Evolutionary conservation across 2,113 vertebrate genomes (phyloP), one percentile per base, ranked within the genome.

Genomic region (Corydoras sp.): DNA sequence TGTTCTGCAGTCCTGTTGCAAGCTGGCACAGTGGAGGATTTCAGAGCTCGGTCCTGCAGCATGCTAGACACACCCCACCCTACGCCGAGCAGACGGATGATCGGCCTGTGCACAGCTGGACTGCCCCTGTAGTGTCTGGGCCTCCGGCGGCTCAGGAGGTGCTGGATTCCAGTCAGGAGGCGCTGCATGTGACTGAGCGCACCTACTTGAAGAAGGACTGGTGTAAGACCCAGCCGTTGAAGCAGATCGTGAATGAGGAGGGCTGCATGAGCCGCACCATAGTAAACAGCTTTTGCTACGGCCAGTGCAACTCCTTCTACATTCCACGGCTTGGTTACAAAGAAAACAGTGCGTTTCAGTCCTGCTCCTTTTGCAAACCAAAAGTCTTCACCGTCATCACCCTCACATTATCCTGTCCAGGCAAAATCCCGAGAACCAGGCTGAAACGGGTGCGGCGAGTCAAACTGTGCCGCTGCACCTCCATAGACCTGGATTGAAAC

Each of bases 261-360:
- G 95, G 96, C 75, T 98, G 96, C 85, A 86, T 91, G 76, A 95
- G 92, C 77, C 94, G 93, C 56, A 92, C 89, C 81, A 92, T 98
- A 77, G 92, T 97, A 79, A 98, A 98, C 84, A 89, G 93, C 61
- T 98, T 98, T 81, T 98, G 96, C 85, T 98, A 98, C 0, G 96
- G 96, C 66, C 96, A 98, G 86, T 98, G 96, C 87, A 98, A 98
- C 88, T 98, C 96, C 14, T 98, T 98, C 83, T 97, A 94, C 84
- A 98, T 98, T 78, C 96, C 96, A 32, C 86, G 94, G 71, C 94
- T 97, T 1, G 84, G 93, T 58, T 92, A 92, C 75, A 91, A 90
- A 79, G 95, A 97, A 73, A 94, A 96, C 61, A 89, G 89, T 67
- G 93, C 91, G 51, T 98, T 98, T 70, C 91, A 96, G 73, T 98